Base-by-base conservation (phyloP, 2,888 invertebrate species). In the Pycnomerus fuliginosus region DNA sequence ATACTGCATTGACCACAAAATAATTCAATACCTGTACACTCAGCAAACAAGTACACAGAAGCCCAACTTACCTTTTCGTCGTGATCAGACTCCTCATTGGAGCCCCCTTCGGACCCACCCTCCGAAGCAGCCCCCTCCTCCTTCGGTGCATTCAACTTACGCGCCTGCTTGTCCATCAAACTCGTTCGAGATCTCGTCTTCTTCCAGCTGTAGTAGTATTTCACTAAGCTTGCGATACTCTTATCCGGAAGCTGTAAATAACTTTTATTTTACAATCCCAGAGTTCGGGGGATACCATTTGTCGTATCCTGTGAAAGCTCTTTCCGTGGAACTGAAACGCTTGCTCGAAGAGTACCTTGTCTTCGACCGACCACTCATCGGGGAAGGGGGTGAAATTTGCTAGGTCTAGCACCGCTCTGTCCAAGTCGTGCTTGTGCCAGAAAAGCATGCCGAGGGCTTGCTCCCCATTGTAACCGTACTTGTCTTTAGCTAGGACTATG, bases 131-230 rank as follows among this genome's bases (percentile, higher is more conserved):
- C 75, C 14, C 83, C 80, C 47, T 86, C 83, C 59, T 87, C 89
- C 28, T 89, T 83, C 7, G 78, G 76, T 39, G 75, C 75, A n/a
- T 80, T 79, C 47, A 84, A 70, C 67, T 84, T 84, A 49, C 82
- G 77, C 1, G 85, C 86, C 66, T 87, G 86, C 53, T 84, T 77
- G 74, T 97, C 97, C 91, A 97, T 96, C 22, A 95, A 77, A 62
- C 95, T 95, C 39, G 90, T 91, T 44, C 93, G 83, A 61, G 90
- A 87, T 59, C 94, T 77, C 13, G 93, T 92, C 71, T 97, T 97
- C 73, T 98, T 98, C 97, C 97, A 97, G 63, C 93, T 91, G 71
- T 98, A 98, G 73, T 97, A 98, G 71, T 96, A 96, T 73, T 95
- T 95, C 1, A 98, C 96, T 62, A 98, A 77, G 60, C 90, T 90